Base-by-base conservation (phyloP, 2,888 invertebrate genomes). In the Trisateles emortualis region DNA sequence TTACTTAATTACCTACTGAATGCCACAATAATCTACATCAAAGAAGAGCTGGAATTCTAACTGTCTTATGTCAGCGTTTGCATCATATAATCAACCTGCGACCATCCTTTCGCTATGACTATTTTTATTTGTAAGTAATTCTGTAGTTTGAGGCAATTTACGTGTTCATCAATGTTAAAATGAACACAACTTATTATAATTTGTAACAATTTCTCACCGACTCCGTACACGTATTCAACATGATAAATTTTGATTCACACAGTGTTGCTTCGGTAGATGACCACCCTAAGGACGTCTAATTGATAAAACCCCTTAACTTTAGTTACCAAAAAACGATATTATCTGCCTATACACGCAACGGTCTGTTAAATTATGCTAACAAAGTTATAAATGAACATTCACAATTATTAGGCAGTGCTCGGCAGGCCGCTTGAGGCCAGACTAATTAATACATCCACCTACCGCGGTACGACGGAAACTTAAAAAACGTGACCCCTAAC, bases 401-500 rank as follows among this genome's bases (percentile, higher is more conserved):
- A 83, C 83, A 81, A 84, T 78, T 79, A 82, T 79, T 77, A 73
- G 64, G 62, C 72, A 64, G 72, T 68, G 66, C 40, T 47, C 32
- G 35, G 35, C 33, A 64, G 67, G 70, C 67, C 62, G 72, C 69
- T 60, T 68, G 71, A 76, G 71, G 70, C 76, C 68, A 67, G 66
- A 71, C 83, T 89, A 92, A 92, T 92, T 92, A 92, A 92, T 86
- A 88, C 87, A 88, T 90, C 88, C 86, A 86, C 85, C 84, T 83
- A 85, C 84, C 84, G 83, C 86, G 81, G 63, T 52, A 74, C 74
- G 77, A 74, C 81, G 83, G 84, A 83, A 84, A 83, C 70, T 72
- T 68, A 78, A 79, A 88, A 91, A 87, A 90, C 86, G 64, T 86
- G 83, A 84, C 86, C 87, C 79, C 65, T 8, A 86, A 89, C 89